Base-by-base conservation (phyloP, 1,140 invertebrate species). In the Eriosoma lanigerum region DNA sequence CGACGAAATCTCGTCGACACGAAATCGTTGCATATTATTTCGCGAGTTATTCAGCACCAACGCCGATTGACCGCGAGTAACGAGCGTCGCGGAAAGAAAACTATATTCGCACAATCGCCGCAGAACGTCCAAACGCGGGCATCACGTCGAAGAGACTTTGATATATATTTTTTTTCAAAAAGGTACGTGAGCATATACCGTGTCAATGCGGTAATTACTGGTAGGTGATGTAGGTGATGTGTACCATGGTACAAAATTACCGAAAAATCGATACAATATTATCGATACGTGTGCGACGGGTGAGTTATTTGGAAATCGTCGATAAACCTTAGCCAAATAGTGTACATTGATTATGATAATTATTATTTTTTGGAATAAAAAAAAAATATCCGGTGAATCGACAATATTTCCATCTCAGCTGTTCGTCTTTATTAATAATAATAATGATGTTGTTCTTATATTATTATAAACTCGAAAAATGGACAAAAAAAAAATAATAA, bases 341-440 rank as follows among this genome's bases (percentile, higher is more conserved):
- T n/a, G n/a, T n/a, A n/a, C n/a, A n/a, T n/a, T 10, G 19, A 17
- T 19, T 4, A 52, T 52, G 5, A 52, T 52, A 52, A 52, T 15
- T 17, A 17, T n/a, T n/a, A n/a, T n/a, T n/a, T n/a, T n/a, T n/a
- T n/a, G 17, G 58, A 60, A 17, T 60, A 60, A 29, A 32, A 54
- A 75, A 75, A 54, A 60, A 60, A 10, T 60, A 12, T n/a, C 56
- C 38, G 44, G 56, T 78, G 75, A 78, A 78, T 78, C 75, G 44
- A 78, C 75, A 78, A 48, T 78, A 62, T 78, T 78, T 78, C 15
- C 75, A 78, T 48, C 75, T 62, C 75, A 62, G 75, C 56, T 48
- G 75, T 78, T 62, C 56, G 75, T 76, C 73, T 76, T 76, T 76
- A 56, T 9, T 60, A 60, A n/a, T 4, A 38, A 38, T 38, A 38